Base-by-base conservation (phyloP, 2,797 vertebrate species). In the Sciurus vulgaris region DNA sequence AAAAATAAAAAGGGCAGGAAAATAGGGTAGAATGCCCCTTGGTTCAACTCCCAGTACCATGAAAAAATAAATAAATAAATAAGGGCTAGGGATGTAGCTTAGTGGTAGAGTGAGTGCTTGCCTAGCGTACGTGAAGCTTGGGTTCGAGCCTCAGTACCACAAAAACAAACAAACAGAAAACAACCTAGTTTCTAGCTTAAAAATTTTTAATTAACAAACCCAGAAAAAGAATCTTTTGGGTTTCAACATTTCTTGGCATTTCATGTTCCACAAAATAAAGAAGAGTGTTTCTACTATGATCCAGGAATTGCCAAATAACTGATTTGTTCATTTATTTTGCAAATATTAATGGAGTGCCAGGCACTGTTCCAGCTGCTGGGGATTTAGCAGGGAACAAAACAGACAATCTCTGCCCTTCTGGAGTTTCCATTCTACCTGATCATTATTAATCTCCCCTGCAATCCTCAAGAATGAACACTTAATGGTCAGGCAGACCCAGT, bases 281-380 rank as follows among this genome's bases (percentile, higher is more conserved):
- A 24, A 95, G 28, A 41, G 20, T 14, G 15, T 76, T 95, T 83
- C 82, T 51, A 13, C 59, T 54, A 28, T 33, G 73, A 93, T 70
- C n/a, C 38, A 59, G 56, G 54, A 91, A 44, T 63, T 78, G 84
- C 84, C 92, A 94, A 94, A 89, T 83, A 89, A 91, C 89, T 2
- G 70, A 86, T 94, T 96, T 93, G 77, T 56, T 95, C n/a, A 87
- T 96, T 95, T 96, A 95, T 89, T 93, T 96, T 91, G 87, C 86
- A 87, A 94, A 96, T 96, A 96, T 95, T 95, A 97, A 96, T 91
- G 94, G 93, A 70, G 47, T 81, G 87, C 38, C 91, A 87, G 90
- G 78, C 83, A 30, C 94, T 61, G 85, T 83, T 92, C 91, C 94
- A 97, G 96, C 87, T 95, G 95, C 91, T 93, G 47, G 67, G 89